These are phyloP conservation scores for Aleiodes sp. DNA, from an alignment of 1,140 invertebrate genomes.

Conservation along the genomic window DNA sequence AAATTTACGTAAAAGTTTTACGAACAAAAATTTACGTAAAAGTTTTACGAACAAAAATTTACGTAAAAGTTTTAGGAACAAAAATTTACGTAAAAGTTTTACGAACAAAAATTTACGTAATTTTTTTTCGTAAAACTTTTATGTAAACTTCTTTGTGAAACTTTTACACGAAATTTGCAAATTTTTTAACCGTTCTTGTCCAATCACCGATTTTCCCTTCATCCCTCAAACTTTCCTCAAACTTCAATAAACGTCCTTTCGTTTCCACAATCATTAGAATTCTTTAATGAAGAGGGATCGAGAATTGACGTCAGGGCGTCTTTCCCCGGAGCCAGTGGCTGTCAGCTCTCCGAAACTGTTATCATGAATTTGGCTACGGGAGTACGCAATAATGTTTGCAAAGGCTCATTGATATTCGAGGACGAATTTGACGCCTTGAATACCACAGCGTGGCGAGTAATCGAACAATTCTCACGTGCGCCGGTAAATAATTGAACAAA, in stretches of 20 bases:
- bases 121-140: background rate
- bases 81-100: too few relatives aligned
- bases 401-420: constrained; percentile 49
- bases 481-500: constrained; percentile 48
- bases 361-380: constrained; percentile 28
- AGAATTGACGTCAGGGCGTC: constrained; percentile 2
- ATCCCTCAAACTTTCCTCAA: too few relatives aligned
- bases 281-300: constrained; percentile 48
- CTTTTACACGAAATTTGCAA: background rate
- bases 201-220: too few relatives aligned
- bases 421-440: constrained; percentile 51
- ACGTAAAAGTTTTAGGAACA: too few relatives aligned
- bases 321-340: constrained; percentile 42
- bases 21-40: too few relatives aligned
- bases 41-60: too few relatives aligned
- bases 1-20: background rate
- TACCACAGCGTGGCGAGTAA: constrained; percentile 42
- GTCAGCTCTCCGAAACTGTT: constrained; percentile 43
- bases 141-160: too few relatives aligned
- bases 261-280: constrained; percentile 46
- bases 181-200: background rate
- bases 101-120: too few relatives aligned
- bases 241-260: too few relatives aligned
- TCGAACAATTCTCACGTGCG: constrained; percentile 46
- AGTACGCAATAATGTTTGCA: constrained; percentile 40